phyloP scores from a whole-genome alignment of 1,140 invertebrate species.

The Neocloeon triangulifer region DNA sequence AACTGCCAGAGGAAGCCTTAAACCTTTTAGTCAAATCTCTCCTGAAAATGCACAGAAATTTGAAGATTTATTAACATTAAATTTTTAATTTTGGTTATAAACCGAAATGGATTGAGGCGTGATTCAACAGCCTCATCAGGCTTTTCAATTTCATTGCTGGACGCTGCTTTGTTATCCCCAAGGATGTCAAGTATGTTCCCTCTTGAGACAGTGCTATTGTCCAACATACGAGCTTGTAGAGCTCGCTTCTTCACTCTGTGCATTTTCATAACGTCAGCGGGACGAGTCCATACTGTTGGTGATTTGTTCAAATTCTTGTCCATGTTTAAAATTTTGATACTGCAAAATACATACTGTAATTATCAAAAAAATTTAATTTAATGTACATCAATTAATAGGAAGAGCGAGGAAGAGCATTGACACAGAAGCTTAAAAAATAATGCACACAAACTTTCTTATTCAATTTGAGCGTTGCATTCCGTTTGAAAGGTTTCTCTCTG shows the following conservation, averaged over 20 bases:
- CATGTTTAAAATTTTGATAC: no score
- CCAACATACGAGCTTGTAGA: constrained; percentile 31
- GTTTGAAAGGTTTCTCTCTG: no score
- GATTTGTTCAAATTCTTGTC: constrained; percentile 1
- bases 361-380: no score
- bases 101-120: background rate
- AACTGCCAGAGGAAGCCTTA: no score
- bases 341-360: no score
- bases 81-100: constrained; percentile 8
- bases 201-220: no score
- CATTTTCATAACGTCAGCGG: constrained; percentile 39
- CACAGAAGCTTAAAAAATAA: no score
- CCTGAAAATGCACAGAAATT: constrained; percentile 6
- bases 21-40: constrained; percentile 11
- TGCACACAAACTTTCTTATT: no score
- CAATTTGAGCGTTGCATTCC: no score
- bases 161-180: constrained; percentile 3
- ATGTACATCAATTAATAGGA: no score
- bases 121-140: constrained; percentile 2
- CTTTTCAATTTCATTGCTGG: constrained; percentile 3
- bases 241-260: constrained; percentile 44
- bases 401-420: no score
- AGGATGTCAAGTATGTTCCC: background rate
- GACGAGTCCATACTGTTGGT: constrained; percentile 26
- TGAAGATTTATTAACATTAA: constrained; percentile 5